phyloP scores from a whole-genome alignment of 2,113 vertebrate genomes.

The Pantherophis guttatus region DNA sequence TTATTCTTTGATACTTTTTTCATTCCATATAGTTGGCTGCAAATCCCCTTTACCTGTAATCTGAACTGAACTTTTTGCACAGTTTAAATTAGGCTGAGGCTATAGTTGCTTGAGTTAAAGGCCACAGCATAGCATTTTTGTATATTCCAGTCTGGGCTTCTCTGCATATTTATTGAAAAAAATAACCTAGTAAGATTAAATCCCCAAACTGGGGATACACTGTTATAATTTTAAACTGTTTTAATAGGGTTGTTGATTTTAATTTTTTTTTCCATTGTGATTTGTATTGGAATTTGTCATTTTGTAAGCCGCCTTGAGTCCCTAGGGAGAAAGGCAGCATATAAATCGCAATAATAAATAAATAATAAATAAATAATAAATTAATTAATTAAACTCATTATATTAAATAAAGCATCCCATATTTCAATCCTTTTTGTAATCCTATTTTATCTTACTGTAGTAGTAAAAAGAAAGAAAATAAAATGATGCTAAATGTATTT shows the following conservation, averaged over 20 bases:
- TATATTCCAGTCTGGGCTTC: background rate
- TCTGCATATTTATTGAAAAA: background rate
- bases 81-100: background rate
- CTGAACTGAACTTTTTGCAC: background rate
- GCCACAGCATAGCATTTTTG: background rate
- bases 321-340: too few relatives aligned
- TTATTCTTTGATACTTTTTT: background rate
- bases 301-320: too few relatives aligned
- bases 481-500: background rate
- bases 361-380: too few relatives aligned
- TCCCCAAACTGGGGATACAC: too few relatives aligned
- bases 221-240: too few relatives aligned
- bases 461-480: background rate
- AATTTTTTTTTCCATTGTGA: too few relatives aligned
- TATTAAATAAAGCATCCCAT: background rate
- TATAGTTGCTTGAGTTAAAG: background rate
- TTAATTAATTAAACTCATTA: background rate
- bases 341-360: too few relatives aligned
- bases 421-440: background rate
- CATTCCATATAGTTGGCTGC: background rate
- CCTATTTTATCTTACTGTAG: background rate
- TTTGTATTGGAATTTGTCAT: too few relatives aligned
- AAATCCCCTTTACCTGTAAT: background rate
- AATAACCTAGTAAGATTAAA: background rate
- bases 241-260: too few relatives aligned